Evolutionary conservation across 1,140 invertebrate species (phyloP), one percentile per base, ranked within the genome.

Genomic region (Linepithema humile): DNA sequence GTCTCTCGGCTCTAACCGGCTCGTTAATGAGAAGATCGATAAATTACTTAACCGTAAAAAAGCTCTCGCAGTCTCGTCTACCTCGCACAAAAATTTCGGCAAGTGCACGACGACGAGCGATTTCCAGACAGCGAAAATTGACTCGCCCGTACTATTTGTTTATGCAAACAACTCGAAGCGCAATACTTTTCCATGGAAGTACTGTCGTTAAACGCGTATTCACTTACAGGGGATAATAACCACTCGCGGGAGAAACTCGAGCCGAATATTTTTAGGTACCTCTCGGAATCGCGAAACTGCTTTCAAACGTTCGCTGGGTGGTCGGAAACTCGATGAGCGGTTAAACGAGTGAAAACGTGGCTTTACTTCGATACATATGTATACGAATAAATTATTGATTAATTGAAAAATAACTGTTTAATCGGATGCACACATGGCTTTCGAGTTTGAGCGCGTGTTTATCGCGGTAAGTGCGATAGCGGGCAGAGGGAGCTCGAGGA

Each of bases 21-120:
- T 89, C 75, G 85, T 87, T 85, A 62, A 87, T 43, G n/a, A 35
- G 26, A 12, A 43, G n/a, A 10, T 6, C 70, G 62, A 87, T 85
- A 77, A 75, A 82, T 64, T 53, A 60, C 10, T 20, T 20, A 48
- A n/a, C 4, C 43, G 59, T 62, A 65, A 80, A 53, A 40, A 64
- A 62, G 48, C 23, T 20, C 72, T 57, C 9, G 53, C 29, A 38
- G 12, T 40, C 26, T 6, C 23, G 43, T 23, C n/a, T 15, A n/a
- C 1, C 9, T 3, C 12, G 26, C 23, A 35, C 2, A 20, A 50
- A 23, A 67, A 40, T 74, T 85, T 74, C 17, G 69, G 26, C 35
- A 4, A 7, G 20, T n/a, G n/a, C n/a, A n/a, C n/a, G 3, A 12
- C n/a, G 32, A 62, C 7, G 35, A 12, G 72, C n/a, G 23, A 17